Evolutionary conservation across 2,888 invertebrate species (phyloP).

Genomic region (Macrosiphum euphorbiae): DNA sequence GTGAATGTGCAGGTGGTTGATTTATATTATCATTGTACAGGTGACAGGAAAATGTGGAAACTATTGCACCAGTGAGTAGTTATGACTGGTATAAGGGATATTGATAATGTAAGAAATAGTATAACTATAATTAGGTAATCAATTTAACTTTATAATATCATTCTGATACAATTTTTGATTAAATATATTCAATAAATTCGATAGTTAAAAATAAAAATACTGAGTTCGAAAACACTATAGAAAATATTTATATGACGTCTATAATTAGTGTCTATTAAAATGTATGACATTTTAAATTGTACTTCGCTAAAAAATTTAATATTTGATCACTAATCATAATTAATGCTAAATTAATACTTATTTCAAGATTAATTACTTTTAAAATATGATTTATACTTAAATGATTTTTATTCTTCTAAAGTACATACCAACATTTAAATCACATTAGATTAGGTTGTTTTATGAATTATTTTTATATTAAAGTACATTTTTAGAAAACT

Average conservation of each 20-base stretch:
- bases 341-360: background rate
- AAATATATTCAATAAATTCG: background rate
- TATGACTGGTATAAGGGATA: background rate
- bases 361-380: background rate
- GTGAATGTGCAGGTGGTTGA: background rate
- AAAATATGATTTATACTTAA: background rate
- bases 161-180: background rate
- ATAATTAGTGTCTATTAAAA: background rate
- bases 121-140: background rate
- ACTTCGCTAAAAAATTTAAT: background rate
- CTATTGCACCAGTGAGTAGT: background rate
- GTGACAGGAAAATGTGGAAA: background rate
- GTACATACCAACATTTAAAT: background rate
- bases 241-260: background rate
- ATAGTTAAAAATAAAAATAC: background rate
- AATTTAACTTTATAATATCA: background rate
- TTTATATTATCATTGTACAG: background rate
- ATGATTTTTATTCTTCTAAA: background rate
- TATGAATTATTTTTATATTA: background rate
- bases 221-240: background rate
- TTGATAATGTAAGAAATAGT: background rate
- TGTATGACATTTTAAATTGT: background rate
- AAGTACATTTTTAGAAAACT: background rate
- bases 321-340: background rate
- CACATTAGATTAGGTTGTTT: background rate